Evolutionary conservation across 2,888 invertebrate genomes (phyloP), one percentile per base, ranked within the genome.

Genomic region (Habrosyne pyritoides): DNA sequence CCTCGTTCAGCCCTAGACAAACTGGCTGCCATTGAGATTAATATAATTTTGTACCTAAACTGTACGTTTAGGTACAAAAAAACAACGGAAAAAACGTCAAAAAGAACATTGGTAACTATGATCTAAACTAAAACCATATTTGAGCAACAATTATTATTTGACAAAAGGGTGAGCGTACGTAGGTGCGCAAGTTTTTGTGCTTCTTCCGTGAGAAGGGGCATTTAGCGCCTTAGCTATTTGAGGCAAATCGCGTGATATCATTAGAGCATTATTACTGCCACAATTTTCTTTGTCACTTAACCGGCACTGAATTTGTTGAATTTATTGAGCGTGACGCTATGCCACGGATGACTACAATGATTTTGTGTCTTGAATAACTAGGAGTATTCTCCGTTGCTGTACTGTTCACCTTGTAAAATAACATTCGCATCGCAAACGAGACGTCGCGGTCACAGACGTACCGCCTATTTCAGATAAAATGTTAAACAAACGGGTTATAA

Each of bases 201-300:
- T 46, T 52, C 63, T 84, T 63, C 77, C 84, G 84, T 85, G 84
- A 78, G 83, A 79, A 83, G 73, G 63, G 70, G 78, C 84, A 82
- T 84, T 84, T 84, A 84, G 77, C 84, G 82, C 78, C 74, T 74
- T 72, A 75, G 73, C 75, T 82, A 80, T 79, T 82, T 70, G 76
- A 77, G 76, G 74, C 73, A 76, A 71, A 80, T 86, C 82, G 86
- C 85, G 84, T 84, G 85, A 82, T 81, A 82, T 81, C 83, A 85
- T 83, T 83, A 86, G 74, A 83, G 73, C 77, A 80, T 83, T 84
- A 83, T 79, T 73, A 81, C 80, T 80, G 73, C 80, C 80, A 86
- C 83, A 83, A 84, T 84, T 84, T 82, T 82, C 83, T 84, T 85
- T 85, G 86, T 86, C 87, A 84, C 84, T 84, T 79, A 81, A 77